Conservation (phyloP, 2,797 vertebrate species). For the Peromyscus eremicus region DNA sequence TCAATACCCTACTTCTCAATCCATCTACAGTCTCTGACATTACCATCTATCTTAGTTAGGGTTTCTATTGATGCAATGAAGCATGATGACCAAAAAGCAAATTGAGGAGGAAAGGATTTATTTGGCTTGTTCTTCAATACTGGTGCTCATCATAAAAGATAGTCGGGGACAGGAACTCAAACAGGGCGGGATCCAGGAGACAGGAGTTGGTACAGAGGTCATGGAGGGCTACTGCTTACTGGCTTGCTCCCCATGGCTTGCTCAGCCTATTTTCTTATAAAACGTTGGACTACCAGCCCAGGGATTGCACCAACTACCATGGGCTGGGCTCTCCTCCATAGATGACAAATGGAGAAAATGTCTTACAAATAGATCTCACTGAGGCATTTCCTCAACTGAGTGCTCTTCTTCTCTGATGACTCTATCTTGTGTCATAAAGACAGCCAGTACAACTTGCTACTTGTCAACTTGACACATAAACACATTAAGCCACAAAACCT, state of each 20-base stretch:
- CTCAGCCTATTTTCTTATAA: not conserved
- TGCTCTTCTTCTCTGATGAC: no score
- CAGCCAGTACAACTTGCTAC: no score
- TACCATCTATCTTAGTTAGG: not conserved
- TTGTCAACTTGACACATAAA: no score
- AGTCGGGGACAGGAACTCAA: not conserved
- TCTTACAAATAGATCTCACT: no score
- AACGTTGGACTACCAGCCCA: not conserved
- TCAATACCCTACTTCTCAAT: not conserved
- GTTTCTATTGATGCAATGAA: not conserved
- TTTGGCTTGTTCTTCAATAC: not conserved
- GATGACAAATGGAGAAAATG: not conserved
- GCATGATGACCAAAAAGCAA: not conserved
- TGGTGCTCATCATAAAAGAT: not conserved
- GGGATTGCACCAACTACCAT: not conserved
- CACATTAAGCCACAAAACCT: no score
- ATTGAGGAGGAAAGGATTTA: not conserved
- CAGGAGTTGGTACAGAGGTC: not conserved
- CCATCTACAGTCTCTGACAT: not conserved
- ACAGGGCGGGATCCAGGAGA: not conserved
- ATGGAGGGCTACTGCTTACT: not conserved
- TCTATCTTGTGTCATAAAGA: no score
- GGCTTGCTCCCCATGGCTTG: not conserved
- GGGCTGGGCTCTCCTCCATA: not conserved
- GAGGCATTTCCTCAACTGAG: no score